Evolutionary conservation across 2,797 vertebrate species (phyloP), one percentile per base, ranked within the genome.

Genomic region (Amblyraja radiata): DNA sequence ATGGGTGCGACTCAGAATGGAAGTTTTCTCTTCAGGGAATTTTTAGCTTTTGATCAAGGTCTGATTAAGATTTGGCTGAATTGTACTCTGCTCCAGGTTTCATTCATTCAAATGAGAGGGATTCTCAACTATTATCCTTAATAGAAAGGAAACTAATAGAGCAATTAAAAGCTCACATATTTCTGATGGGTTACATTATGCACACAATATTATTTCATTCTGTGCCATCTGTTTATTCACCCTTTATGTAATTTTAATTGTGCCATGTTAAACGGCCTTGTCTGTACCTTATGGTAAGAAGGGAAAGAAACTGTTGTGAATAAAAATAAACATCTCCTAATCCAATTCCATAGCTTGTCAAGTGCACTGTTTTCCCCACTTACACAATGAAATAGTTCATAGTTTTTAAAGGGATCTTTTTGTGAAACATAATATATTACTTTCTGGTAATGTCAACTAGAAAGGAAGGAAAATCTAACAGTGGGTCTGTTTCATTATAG

Each of bases 161-260:
- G 71, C 68, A 92, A 76, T 92, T 92, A 74, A 91, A 73, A 92
- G 36, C 90, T 92, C 71, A 46, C 71, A 92, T 54, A 92, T 92
- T 76, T 54, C 71, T 92, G 39, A 92, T 73, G 36, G 68, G 36
- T 28, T 25, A 74, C 25, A 74, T 76, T 73, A 92, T 71, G 65
- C 3, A 4, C 65, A 36, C 65, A 65, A 61, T 90, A 90, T 74
- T 54, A 92, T 92, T 73, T 92, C 25, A 92, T 46, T 74, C 39
- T 6, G 21, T 28, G 71, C 90, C 90, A 92, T 92, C 90, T 92
- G 71, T 54, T 92, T 76, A 54, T 13, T 46, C 39, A 1, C 46
- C 13, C 68, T 74, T 92, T 28, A 74, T 76, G 71, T 28, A 73
- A 74, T 92, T 92, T 58, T 92, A 92, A 76, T 58, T 76, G 68